Conservation (phyloP, 2,113 vertebrate species). For the Ciconia maguari region DNA sequence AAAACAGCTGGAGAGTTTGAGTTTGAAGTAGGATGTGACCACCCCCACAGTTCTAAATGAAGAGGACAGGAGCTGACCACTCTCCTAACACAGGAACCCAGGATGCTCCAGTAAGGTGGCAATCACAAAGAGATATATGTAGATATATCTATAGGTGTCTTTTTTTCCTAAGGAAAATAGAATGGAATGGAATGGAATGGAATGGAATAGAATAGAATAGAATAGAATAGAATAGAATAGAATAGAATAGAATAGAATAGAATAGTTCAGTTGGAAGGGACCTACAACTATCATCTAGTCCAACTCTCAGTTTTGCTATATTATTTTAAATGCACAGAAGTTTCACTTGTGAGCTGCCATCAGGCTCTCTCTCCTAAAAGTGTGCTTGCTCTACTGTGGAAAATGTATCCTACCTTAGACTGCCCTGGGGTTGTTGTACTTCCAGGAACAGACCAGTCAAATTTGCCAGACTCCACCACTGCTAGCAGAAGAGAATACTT, state of each 20-base stretch:
- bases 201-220: no score
- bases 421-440: neutral
- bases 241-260: neutral
- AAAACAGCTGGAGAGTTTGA: neutral
- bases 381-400: neutral
- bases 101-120: neutral
- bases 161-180: neutral
- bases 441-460: neutral
- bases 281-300: neutral
- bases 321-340: conserved; percentile 23
- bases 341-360: conserved; percentile 4
- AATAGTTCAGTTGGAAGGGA: neutral
- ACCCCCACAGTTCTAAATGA: neutral
- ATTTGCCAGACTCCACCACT: neutral
- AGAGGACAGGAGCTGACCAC: neutral
- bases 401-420: neutral
- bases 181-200: neutral
- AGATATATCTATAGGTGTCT: neutral
- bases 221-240: neutral
- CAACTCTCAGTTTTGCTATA: neutral
- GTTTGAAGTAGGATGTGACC: neutral
- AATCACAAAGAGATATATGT: neutral
- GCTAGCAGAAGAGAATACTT: neutral
- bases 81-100: conserved; percentile 1
- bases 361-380: neutral